A percentile compares a stretch with the other conserved stretches of the same genome.
These are phyloP conservation scores for Bembecia ichneumoniformis DNA, from an alignment of 2,888 invertebrate genomes.

Conservation along the genomic window DNA sequence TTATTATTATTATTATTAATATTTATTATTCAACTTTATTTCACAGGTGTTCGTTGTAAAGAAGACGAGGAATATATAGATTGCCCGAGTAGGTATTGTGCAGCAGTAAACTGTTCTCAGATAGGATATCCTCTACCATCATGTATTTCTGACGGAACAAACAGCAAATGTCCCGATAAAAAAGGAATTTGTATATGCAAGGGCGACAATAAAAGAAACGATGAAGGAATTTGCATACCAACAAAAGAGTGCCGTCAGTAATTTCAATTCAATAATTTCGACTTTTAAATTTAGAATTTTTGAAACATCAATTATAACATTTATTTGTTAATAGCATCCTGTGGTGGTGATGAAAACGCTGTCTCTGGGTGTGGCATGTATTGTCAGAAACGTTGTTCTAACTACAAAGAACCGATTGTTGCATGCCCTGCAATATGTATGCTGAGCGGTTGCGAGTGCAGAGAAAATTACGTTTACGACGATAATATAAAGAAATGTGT, in stretches of 20 bases:
- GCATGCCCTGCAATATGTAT: constrained; percentile 11
- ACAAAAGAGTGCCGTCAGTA: constrained; percentile 25
- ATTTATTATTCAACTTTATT: no score
- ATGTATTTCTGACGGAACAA: constrained; percentile 4
- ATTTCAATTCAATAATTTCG: no score
- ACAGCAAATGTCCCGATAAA: constrained; percentile 1
- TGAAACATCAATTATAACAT: neutral
- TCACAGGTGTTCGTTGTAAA: neutral
- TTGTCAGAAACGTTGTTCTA: constrained; percentile 16
- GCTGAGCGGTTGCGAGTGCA: constrained; percentile 22
- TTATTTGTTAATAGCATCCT: constrained; percentile 3
- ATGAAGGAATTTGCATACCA: constrained; percentile 19
- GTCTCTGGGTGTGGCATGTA: constrained; percentile 15
- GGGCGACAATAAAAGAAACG: constrained; percentile 18
- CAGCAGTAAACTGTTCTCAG: constrained; percentile 22
- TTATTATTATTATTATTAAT: no score
- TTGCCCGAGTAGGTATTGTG: constrained; percentile 18
- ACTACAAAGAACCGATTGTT: constrained; percentile 5
- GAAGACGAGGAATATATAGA: constrained; percentile 14
- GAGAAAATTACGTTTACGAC: constrained; percentile 16
- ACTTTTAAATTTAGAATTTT: no score
- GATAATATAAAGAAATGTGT: constrained; percentile 18
- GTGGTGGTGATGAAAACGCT: constrained; percentile 23
- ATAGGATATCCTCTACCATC: constrained; percentile 16
- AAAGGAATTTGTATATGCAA: constrained; percentile 20